A percentile compares a stretch with the other conserved stretches of the same genome.
phyloP scores from a whole-genome alignment of 1,140 invertebrate species.

The Cydia amplana region DNA sequence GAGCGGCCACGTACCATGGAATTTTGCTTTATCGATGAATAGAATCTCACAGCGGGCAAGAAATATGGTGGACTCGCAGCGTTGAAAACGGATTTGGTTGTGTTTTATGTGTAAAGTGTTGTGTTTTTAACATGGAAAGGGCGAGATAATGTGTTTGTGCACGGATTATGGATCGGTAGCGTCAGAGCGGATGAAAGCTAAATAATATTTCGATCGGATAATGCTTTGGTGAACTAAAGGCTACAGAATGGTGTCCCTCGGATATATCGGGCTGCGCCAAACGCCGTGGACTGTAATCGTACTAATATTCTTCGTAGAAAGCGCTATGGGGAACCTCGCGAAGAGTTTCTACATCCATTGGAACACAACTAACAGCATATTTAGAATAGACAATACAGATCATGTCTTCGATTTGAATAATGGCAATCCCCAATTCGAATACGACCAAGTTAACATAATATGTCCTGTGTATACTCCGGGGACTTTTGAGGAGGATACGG shows the following conservation, averaged over 20 bases:
- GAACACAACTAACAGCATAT: conserved; percentile 94
- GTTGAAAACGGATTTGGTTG: conserved; percentile 60
- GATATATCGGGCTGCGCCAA: conserved; percentile 69
- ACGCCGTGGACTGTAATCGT: conserved; percentile 78
- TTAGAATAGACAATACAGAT: conserved; percentile 98
- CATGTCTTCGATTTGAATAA: conserved; percentile 98
- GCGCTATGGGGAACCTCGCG: conserved; percentile 88
- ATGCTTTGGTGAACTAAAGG: conserved; percentile 57
- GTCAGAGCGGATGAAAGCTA: conserved; percentile 6
- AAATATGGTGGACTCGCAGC: conserved; percentile 70
- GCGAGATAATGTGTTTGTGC: conserved; percentile 47
- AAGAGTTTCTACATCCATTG: conserved; percentile 92
- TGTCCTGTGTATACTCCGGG: conserved; percentile 94
- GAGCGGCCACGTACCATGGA: conserved; percentile 73
- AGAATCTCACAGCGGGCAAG: conserved; percentile 71
- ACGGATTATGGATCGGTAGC: conserved; percentile 66
- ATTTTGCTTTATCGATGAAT: conserved; percentile 79
- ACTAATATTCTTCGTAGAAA: conserved; percentile 88
- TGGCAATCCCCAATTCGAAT: conserved; percentile 95
- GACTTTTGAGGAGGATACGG: conserved; percentile 92
- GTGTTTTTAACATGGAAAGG: conserved; percentile 50
- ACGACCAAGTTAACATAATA: conserved; percentile 97
- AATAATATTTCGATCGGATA: conserved; percentile 52
- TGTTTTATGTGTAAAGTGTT: conserved; percentile 66
- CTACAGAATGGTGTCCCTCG: conserved; percentile 71